Conservation (phyloP, 2,797 vertebrate genomes). For the Paedocypris micromegethes region DNA sequence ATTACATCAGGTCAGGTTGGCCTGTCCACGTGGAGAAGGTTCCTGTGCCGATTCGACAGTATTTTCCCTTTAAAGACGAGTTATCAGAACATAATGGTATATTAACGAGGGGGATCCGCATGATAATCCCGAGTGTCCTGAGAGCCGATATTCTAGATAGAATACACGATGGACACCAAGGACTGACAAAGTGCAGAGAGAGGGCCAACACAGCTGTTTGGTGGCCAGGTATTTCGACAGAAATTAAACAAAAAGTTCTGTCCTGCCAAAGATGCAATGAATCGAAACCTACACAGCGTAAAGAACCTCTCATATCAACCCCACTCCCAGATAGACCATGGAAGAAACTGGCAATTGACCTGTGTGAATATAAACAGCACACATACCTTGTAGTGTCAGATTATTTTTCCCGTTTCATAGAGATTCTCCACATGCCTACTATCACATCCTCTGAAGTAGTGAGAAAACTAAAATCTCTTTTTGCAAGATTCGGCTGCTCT, state of each 20-base stretch:
- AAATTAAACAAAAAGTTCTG: slow-evolving; percentile 5
- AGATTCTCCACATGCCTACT: slow-evolving; percentile 5
- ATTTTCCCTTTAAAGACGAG: neutral
- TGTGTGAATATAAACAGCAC: slow-evolving; percentile 7
- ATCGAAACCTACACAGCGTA: neutral
- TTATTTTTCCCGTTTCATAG: slow-evolving; percentile 1
- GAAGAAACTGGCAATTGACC: neutral
- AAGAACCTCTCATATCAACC: neutral
- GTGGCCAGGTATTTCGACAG: neutral
- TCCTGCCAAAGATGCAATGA: neutral
- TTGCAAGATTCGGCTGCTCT: slow-evolving; percentile 5
- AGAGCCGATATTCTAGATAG: slow-evolving; percentile 10
- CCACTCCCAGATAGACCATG: neutral
- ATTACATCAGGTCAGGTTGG: slow-evolving; percentile 5
- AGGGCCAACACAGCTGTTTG: neutral
- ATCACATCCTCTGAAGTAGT: neutral
- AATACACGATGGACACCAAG: slow-evolving; percentile 5
- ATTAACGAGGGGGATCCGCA: neutral
- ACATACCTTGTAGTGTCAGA: slow-evolving; percentile 5
- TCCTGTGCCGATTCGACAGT: neutral
- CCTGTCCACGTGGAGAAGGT: neutral
- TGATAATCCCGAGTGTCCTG: slow-evolving; percentile 10
- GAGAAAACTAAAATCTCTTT: neutral
- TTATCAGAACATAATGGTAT: neutral
- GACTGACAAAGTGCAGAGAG: slow-evolving; percentile 7